These are phyloP conservation scores for Botia almorhae DNA, from an alignment of 2,797 vertebrate species.

Conservation along the genomic window DNA sequence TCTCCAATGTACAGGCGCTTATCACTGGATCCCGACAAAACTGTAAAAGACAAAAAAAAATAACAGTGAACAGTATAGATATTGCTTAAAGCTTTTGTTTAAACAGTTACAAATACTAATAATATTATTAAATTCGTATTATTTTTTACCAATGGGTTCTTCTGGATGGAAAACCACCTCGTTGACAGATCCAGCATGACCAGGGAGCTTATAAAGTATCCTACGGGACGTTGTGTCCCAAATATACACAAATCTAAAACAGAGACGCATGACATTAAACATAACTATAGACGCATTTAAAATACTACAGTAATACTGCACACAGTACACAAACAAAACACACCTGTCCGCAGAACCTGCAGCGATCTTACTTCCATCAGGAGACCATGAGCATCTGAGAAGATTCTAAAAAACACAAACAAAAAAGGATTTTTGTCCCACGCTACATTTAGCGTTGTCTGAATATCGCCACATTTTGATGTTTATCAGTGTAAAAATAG, in stretches of 20 bases:
- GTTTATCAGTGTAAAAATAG: neutral
- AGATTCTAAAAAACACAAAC: conserved; percentile 91
- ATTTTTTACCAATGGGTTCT: conserved; percentile 86
- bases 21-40: conserved; percentile 93
- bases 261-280: conserved; percentile 13
- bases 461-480: neutral
- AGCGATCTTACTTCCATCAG: conserved; percentile 96
- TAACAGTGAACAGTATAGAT: neutral
- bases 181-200: conserved; percentile 95
- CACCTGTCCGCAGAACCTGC: conserved; percentile 96
- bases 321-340: neutral
- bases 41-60: conserved; percentile 71
- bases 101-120: neutral
- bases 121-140: neutral
- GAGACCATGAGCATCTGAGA: conserved; percentile 95
- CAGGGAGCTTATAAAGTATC: conserved; percentile 96
- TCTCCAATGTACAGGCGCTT: conserved; percentile 98
- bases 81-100: neutral
- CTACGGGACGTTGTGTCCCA: conserved; percentile 98
- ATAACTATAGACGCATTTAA: neutral
- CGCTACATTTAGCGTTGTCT: neutral
- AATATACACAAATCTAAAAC: conserved; percentile 92
- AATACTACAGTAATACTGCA: neutral
- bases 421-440: no score
- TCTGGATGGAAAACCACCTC: conserved; percentile 95